A percentile compares a stretch with the other conserved stretches of the same genome.
phyloP scores from a whole-genome alignment of 92 coral and sea anemone genomes.

The Blastomussa wellsi region DNA sequence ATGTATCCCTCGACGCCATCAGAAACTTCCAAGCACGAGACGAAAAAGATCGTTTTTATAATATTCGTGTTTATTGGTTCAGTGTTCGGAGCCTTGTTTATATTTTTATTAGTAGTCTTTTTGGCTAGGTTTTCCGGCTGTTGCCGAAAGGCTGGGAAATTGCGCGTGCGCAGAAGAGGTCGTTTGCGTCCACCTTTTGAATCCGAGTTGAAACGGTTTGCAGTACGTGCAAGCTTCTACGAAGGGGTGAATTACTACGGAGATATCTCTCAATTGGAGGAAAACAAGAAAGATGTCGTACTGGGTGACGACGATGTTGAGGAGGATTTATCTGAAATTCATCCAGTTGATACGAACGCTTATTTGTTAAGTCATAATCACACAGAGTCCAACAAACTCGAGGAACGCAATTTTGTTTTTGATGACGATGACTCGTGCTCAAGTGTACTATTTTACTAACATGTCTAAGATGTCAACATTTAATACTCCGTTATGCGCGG shows the following conservation, averaged over 20 bases:
- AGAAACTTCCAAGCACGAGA: constrained; percentile 9
- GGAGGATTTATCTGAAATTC: constrained; percentile 10
- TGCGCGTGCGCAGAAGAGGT: constrained; percentile 13
- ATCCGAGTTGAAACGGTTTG: constrained; percentile 21
- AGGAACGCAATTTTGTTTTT: constrained; percentile 47
- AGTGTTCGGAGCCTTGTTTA: constrained; percentile 57
- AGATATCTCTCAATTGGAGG: constrained; percentile 26
- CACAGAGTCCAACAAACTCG: constrained; percentile 21
- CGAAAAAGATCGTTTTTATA: constrained; percentile 41
- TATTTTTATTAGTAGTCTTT: constrained; percentile 58
- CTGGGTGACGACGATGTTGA: constrained; percentile 46
- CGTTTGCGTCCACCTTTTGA: constrained; percentile 20
- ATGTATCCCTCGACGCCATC: constrained; percentile 12
- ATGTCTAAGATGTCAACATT: no score
- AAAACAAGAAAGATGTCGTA: not conserved
- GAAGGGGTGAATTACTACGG: constrained; percentile 62
- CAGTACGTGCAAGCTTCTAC: not conserved
- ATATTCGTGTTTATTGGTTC: constrained; percentile 53
- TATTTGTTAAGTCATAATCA: constrained; percentile 19
- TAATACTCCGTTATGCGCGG: no score
- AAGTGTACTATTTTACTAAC: constrained; percentile 59
- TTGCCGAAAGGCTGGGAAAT: constrained; percentile 21
- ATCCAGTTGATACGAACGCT: constrained; percentile 8
- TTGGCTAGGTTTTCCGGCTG: constrained; percentile 45
- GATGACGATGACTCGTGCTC: constrained; percentile 67